Base-by-base conservation (phyloP, 2,113 vertebrate genomes). In the Zapornia atra region DNA sequence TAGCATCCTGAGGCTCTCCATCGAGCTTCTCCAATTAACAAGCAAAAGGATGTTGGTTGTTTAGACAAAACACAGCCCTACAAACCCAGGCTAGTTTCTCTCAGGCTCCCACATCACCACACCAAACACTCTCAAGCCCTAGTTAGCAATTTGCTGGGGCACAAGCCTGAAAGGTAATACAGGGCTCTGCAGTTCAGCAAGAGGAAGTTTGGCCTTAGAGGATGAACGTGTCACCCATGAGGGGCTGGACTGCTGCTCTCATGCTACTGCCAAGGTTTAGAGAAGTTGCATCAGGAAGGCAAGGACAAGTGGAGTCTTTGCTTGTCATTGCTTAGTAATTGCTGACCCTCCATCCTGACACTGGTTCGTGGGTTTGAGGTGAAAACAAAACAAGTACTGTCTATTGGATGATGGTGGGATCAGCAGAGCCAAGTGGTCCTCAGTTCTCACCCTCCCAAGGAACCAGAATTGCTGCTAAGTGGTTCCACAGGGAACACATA, bases 121-220 rank as follows among this genome's bases (percentile, higher is more conserved):
- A 64, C 76, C 80, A 78, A 79, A 36, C 36, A 3, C 10, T 24
- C 50, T 54, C 40, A 66, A 66, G 82, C 57, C 12, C 40, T 83
- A 48, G 21, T 33, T 40, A 57, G n/a, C 72, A 84, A 48, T 77
- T 76, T 72, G 57, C 73, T 80, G 33, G 26, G 18, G 40, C 63
- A 56, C 51, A 60, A 90, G 40, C 33, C 61, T 38, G 40, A 80
- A 79, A 46, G 16, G 16, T 46, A 46, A 46, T 19, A 18, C 44
- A 46, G 38, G 38, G 38, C 38, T 38, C 38, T 38, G 38, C n/a
- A 26, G 6, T 2, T 26, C 40, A 51, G 70, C 20, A n/a, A 26
- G 31, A 21, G 6, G 2, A 21, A 17, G 6, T 0, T 11, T 42
- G 46, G 50, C n/a, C n/a, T 5, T 8, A 3, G 63, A 26, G 38